Conservation (phyloP, 92 coral and sea anemone species). For the Porites cylindrica region DNA sequence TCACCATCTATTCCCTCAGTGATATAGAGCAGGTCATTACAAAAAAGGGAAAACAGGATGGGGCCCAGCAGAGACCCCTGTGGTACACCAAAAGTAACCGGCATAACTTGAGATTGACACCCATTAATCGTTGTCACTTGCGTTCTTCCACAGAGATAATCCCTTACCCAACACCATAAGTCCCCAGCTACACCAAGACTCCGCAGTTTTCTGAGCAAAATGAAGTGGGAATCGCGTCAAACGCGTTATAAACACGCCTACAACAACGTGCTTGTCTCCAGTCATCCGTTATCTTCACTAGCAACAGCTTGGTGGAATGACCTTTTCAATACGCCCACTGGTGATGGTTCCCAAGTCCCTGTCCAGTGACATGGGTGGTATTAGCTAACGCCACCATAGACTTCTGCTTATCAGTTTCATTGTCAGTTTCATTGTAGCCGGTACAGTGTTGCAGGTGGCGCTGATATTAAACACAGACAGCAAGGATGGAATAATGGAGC, state of each 20-base stretch:
- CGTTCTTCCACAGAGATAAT: background rate
- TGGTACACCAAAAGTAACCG: background rate
- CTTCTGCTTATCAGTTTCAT: conserved; percentile 54
- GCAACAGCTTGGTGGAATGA: too few species aligned
- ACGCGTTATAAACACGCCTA: too few species aligned
- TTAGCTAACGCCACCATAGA: conserved; percentile 19
- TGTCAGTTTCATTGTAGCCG: conserved; percentile 33
- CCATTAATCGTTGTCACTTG: background rate
- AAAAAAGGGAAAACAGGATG: too few species aligned
- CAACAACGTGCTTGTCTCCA: too few species aligned
- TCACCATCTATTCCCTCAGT: too few species aligned
- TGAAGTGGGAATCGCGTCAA: too few species aligned
- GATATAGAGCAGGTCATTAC: too few species aligned
- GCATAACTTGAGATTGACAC: background rate
- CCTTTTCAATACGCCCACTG: too few species aligned
- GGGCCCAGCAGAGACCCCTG: too few species aligned
- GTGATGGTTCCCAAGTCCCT: conserved; percentile 18
- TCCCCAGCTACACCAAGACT: conserved; percentile 2
- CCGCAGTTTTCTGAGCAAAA: background rate
- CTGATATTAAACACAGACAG: conserved; percentile 11
- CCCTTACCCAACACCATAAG: background rate
- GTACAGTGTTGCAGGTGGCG: conserved; percentile 18
- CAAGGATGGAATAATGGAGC: conserved; percentile 42
- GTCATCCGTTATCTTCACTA: too few species aligned
- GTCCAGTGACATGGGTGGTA: conserved; percentile 28